Conservation (phyloP, 2,888 invertebrate species). For the Lucinisca nassula region DNA sequence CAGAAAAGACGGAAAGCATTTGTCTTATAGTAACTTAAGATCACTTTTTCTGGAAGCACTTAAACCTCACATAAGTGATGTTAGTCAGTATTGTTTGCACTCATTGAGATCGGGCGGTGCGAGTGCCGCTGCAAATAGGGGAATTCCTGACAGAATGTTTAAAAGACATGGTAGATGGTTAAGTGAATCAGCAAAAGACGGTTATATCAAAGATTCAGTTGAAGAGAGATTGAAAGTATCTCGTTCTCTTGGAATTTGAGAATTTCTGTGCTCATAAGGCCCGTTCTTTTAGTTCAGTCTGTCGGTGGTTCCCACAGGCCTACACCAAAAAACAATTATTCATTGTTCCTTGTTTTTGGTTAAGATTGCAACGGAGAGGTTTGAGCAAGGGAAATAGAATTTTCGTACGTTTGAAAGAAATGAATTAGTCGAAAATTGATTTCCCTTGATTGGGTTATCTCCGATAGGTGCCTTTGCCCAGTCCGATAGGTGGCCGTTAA, state of each 20-base stretch:
- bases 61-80: constrained; percentile 21
- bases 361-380: too few relatives aligned
- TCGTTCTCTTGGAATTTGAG: constrained; percentile 26
- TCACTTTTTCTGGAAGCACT: too few relatives aligned
- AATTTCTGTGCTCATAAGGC: neutral
- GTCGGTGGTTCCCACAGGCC: constrained; percentile 3
- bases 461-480: too few relatives aligned
- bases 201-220: constrained; percentile 45
- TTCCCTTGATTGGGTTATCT: too few relatives aligned
- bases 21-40: constrained; percentile 32
- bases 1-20: constrained; percentile 26
- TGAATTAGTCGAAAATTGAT: too few relatives aligned
- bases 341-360: neutral
- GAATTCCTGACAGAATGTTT: constrained; percentile 52
- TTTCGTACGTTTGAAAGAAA: too few relatives aligned
- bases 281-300: constrained; percentile 1
- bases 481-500: too few relatives aligned
- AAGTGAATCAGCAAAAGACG: constrained; percentile 54
- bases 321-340: neutral
- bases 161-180: constrained; percentile 54
- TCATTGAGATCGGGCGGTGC: constrained; percentile 39
- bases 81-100: constrained; percentile 39
- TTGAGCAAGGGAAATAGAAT: too few relatives aligned
- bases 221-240: constrained; percentile 31
- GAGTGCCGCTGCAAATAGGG: constrained; percentile 41